Percentiles rank a stretch among this genome's conserved stretches.
Evolutionary conservation across 2,797 vertebrate species (phyloP).

Genomic region (Micropoecilia bifurca): DNA sequence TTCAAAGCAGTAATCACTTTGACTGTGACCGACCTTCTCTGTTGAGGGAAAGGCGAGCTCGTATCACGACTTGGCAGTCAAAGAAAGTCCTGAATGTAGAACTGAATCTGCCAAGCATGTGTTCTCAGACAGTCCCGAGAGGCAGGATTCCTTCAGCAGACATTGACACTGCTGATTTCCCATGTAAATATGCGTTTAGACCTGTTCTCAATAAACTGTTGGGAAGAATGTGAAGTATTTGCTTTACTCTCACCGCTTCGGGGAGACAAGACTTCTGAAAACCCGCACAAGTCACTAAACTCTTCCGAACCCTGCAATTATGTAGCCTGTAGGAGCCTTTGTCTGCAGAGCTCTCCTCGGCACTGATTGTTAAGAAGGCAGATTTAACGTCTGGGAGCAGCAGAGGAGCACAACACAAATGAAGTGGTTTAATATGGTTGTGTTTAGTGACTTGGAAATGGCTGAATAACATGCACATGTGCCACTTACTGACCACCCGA

Average conservation of each 20-base stretch:
- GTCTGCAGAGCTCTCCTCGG: slow-evolving; percentile 31
- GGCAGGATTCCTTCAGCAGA: slow-evolving; percentile 12
- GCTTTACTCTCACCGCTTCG: slow-evolving; percentile 56
- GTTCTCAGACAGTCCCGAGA: slow-evolving; percentile 40
- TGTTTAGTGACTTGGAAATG: slow-evolving; percentile 1
- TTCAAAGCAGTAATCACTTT: slow-evolving; percentile 56
- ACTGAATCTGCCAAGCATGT: neutral
- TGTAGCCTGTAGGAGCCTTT: slow-evolving; percentile 33
- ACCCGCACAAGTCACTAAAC: slow-evolving; percentile 43
- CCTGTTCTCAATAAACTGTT: slow-evolving; percentile 60
- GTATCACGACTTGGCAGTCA: slow-evolving; percentile 28
- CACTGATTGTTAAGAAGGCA: slow-evolving; percentile 11
- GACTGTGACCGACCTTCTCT: slow-evolving; percentile 37
- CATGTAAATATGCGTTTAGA: slow-evolving; percentile 61
- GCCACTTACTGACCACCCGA: neutral
- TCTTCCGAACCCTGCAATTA: slow-evolving; percentile 55
- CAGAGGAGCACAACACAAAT: slow-evolving; percentile 4
- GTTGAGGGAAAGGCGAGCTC: slow-evolving; percentile 16
- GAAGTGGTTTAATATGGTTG: neutral
- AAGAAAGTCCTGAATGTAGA: slow-evolving; percentile 20
- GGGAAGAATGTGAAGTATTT: slow-evolving; percentile 62
- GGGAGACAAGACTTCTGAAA: slow-evolving; percentile 42
- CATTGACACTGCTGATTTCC: slow-evolving; percentile 27
- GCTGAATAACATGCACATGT: neutral
- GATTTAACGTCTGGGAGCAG: slow-evolving; percentile 17